Percentiles rank a stretch among this genome's conserved stretches.
phyloP scores from a whole-genome alignment of 2,797 vertebrate genomes.

The Peromyscus nudipes region DNA sequence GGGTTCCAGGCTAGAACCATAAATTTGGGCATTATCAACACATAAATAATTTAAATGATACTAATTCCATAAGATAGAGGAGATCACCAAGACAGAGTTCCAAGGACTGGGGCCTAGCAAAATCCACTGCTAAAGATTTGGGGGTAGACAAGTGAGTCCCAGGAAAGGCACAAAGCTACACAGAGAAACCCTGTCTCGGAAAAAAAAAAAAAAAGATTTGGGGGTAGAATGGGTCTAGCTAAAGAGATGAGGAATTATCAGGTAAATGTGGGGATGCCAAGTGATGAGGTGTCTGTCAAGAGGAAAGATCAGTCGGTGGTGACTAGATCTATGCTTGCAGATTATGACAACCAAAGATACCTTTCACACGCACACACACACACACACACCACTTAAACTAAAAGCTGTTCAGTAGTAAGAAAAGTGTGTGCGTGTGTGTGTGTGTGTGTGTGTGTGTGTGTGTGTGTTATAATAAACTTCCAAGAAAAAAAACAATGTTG shows the following conservation, averaged over 20 bases:
- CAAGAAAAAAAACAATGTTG: constrained; percentile 27
- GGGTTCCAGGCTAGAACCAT: background rate
- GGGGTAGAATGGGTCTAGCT: background rate
- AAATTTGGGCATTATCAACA: background rate
- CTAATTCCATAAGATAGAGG: background rate
- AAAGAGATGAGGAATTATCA: background rate
- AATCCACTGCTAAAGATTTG: background rate
- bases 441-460: background rate
- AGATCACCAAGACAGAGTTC: background rate
- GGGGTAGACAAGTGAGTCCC: no score
- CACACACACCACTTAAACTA: background rate
- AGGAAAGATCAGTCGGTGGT: background rate
- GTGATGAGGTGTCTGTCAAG: background rate
- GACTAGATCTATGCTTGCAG: background rate
- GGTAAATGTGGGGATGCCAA: background rate
- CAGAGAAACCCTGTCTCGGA: no score
- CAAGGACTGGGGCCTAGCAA: background rate
- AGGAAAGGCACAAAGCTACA: no score
- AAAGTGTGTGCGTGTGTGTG: background rate
- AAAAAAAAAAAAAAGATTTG: no score
- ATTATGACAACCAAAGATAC: background rate
- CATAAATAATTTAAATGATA: constrained; percentile 2
- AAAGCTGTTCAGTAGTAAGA: background rate
- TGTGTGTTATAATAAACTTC: background rate
- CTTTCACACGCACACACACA: background rate